Evolutionary conservation across 2,797 vertebrate species (phyloP).

Genomic region (Megalops cyprinoides): DNA sequence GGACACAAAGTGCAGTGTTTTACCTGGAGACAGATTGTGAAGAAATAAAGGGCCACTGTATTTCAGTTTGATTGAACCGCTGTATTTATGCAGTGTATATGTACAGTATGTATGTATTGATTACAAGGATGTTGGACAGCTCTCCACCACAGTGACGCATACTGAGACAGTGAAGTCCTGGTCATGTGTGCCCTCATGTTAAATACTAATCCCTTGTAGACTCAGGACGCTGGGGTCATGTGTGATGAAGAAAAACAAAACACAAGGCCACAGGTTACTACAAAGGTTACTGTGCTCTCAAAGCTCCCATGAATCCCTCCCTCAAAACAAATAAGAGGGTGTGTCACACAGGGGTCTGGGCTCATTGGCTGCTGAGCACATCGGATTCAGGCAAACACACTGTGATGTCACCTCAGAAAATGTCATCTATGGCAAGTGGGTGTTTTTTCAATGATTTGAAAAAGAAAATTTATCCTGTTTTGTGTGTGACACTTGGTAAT

Average conservation of each 20-base stretch:
- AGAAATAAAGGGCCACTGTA: not conserved
- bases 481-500: constrained; percentile 19
- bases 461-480: not conserved
- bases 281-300: not conserved
- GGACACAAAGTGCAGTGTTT: not conserved
- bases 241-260: constrained; percentile 61
- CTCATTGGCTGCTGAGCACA: constrained; percentile 12
- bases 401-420: not conserved
- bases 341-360: constrained; percentile 1
- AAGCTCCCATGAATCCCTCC: not conserved
- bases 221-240: constrained; percentile 62
- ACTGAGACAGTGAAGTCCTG: not conserved
- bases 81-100: too few relatives aligned
- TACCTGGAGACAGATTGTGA: not conserved
- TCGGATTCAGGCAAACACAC: not conserved
- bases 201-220: constrained; percentile 66
- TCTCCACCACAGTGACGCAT: too few relatives aligned
- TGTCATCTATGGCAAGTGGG: not conserved
- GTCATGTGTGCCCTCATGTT: constrained; percentile 24
- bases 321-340: constrained; percentile 14
- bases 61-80: too few relatives aligned
- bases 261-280: constrained; percentile 3
- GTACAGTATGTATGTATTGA: constrained; percentile 17
- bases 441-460: not conserved
- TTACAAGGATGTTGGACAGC: constrained; percentile 46